Base-by-base conservation (phyloP, 1,140 invertebrate species). In the Portunus trituberculatus region DNA sequence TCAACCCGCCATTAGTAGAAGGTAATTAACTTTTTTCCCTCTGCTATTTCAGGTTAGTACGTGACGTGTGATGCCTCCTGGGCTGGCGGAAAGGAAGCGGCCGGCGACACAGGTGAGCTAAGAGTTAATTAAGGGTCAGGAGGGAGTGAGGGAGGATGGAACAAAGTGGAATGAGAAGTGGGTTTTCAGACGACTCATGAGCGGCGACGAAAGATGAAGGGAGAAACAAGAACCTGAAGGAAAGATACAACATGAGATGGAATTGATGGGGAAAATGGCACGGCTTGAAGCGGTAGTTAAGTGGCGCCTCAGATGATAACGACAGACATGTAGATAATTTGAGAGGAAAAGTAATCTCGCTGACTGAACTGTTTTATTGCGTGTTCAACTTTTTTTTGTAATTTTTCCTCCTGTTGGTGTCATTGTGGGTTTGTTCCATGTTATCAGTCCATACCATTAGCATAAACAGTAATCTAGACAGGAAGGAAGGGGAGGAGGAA, bases 11-110 rank as follows among this genome's bases (percentile, higher is more conserved):
- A 91, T 91, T 91, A 91, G 46, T 0, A 10, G 28, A 2, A 14
- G 31, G 28, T 91, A 91, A 91, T 91, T 91, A 91, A 76, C 90
- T 32, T 76, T 20, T 31, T 59, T 67, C 39, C 46, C 32, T 39
- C 59, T 16, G 52, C 32, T 91, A 91, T 91, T 91, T 31, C 90
- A 91, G 90, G 90, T 91, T 91, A 59, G 90, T 91, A 32, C 90
- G 90, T 32, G 89, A 59, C 89, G 29, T 29, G 48, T 91, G 89
- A 6, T 52, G 46, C n/a, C 59, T 59, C 28, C 59, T 31, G 39
- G 89, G n/a, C 46, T 29, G 89, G 14, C 46, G 39, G 89, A 59
- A 25, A 91, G 89, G 89, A 29, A 59, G 48, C 48, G 16, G 46
- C 89, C 89, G 46, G 39, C 39, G 32, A 76, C 32, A 76, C 90